A percentile compares a stretch with the other conserved stretches of the same genome.
Conservation (phyloP, 2,797 vertebrate genomes). For the Coregonus sp. region DNA sequence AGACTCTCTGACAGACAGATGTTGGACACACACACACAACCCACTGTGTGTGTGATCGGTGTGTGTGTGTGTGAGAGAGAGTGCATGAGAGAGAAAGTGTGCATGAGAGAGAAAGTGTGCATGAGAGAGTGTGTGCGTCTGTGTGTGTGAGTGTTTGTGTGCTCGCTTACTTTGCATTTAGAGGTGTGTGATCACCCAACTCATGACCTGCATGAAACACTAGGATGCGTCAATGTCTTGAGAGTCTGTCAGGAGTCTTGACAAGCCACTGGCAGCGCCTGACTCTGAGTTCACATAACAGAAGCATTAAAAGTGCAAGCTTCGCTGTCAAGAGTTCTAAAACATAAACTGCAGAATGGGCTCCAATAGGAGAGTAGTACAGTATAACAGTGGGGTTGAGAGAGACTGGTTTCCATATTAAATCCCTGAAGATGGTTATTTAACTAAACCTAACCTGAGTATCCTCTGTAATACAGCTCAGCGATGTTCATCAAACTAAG, state of each 20-base stretch:
- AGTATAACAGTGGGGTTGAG: not conserved
- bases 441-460: not conserved
- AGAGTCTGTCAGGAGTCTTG: not conserved
- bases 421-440: not conserved
- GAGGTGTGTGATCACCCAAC: conserved; percentile 17
- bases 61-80: not conserved
- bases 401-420: not conserved
- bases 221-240: not conserved
- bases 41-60: conserved; percentile 4
- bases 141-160: conserved; percentile 17
- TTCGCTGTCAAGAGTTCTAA: not conserved
- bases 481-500: not conserved
- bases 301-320: not conserved
- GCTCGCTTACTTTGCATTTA: not conserved
- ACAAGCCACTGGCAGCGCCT: not conserved
- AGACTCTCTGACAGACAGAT: conserved; percentile 69
- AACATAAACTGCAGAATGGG: not conserved
- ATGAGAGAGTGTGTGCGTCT: conserved; percentile 15
- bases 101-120: conserved; percentile 19
- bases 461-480: not conserved
- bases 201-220: conserved; percentile 23
- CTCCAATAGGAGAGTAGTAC: not conserved
- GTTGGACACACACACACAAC: conserved; percentile 25
- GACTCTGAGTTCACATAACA: not conserved
- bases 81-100: not conserved